Evolutionary conservation across 1,140 invertebrate species (phyloP), one percentile per base, ranked within the genome.

Genomic region (Rhizoglyphus robini): DNA sequence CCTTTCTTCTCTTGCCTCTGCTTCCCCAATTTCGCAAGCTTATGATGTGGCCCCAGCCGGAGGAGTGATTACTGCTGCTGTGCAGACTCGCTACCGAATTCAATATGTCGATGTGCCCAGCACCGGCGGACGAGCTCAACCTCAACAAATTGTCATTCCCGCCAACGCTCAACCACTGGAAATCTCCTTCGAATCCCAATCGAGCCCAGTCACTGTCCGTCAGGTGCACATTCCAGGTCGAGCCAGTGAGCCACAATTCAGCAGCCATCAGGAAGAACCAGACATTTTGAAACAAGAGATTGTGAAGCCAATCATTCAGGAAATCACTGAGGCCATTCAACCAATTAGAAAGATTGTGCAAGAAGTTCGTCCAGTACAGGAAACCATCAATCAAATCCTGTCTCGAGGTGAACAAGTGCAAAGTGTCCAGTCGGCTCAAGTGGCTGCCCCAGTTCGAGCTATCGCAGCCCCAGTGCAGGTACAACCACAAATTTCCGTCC

Each of bases 261-360:
- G 20, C 5, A 13, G n/a, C 25, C 29, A 20, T 15, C 20, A 59
- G 25, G 65, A 66, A 20, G 20, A 66, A 23, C 54, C 65, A 18
- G 65, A 66, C n/a, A 5, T 38, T 23, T 32, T 66, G 25, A 4
- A n/a, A 20, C 65, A 66, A 18, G 61, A 59, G n/a, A 48, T 66
- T 61, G 38, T 64, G 1, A 66, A 66, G 29, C 65, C 65, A 30
- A 31, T 66, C 63, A 46, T 66, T 15, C 65, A 66, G 23, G 61
- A 59, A 29, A 32, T 66, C 18, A 20, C 18, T 11, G 65, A 66
- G 49, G 36, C 34, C 27, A 64, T 66, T 65, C n/a, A 15, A 3
- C 65, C 65, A 59, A 30, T 66, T 41, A 60, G 65, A 32, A 23
- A 32, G 11, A 66, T 66, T 31, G 46, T 61, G 1, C 65, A 66